Evolutionary conservation across 2,113 vertebrate genomes (phyloP), one percentile per base, ranked within the genome.

Genomic region (Dolichallabes microphthalmus): DNA sequence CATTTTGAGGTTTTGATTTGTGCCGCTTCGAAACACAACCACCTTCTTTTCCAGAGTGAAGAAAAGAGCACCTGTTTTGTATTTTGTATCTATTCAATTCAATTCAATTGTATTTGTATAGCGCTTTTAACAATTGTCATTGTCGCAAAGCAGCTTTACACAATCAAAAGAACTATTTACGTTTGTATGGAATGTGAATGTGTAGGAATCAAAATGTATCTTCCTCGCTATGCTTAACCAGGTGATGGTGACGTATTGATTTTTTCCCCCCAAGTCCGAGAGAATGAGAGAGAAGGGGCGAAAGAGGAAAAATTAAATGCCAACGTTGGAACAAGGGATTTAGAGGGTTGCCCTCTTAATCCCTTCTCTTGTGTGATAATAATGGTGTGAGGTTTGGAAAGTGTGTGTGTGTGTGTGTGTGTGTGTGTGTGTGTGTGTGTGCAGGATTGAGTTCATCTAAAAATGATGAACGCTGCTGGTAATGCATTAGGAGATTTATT

Each of bases 401-500:
- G 68, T 82, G 85, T 89, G 89, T 88, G 90, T 53, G 82, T 77
- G 82, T 92, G 85, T 60, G 83, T 88, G 52, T 60, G 83, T 88
- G 52, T n/a, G n/a, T n/a, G 68, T 82, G 85, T 89, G 89, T 88
- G 90, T 53, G 82, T 77, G 82, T 92, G 85, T 60, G 83, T 88
- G 52, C 66, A 22, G 27, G 87, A 83, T 45, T 53, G 73, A 39
- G 32, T 45, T 66, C 45, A 71, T 89, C 85, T 82, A 86, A 88
- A 89, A 87, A 84, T 91, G 91, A 92, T 92, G 91, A 93, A 91
- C 92, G 88, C 89, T 91, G 86, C 76, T 68, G 85, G 90, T 88
- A 84, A 83, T 90, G 75, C 88, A 86, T 69, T 86, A 92, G 91
- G 90, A 93, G 90, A 93, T 92, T 93, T 92, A 92, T 93, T 94